These are phyloP conservation scores for Chaetodon auriga DNA, from an alignment of 2,113 vertebrate genomes.

Conservation along the genomic window DNA sequence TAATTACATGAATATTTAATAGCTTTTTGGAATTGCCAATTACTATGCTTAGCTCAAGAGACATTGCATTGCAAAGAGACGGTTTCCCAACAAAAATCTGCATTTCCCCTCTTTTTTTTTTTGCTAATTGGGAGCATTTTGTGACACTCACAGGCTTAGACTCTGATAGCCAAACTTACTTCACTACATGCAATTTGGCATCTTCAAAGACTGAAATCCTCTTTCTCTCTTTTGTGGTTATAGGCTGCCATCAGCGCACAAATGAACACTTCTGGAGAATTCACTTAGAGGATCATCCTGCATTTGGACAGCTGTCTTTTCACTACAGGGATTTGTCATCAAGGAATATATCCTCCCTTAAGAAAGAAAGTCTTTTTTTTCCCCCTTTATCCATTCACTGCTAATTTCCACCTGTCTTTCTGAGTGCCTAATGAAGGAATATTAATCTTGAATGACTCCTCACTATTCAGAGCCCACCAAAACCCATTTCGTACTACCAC, in stretches of 20 bases:
- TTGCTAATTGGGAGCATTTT: conserved; percentile 58
- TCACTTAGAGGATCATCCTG: conserved; percentile 69
- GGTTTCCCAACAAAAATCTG: conserved; percentile 45
- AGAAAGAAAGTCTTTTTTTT: conserved; percentile 35
- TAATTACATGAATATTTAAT: conserved; percentile 82
- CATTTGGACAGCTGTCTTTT: conserved; percentile 77
- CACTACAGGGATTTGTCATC: conserved; percentile 69
- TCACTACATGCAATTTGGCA: conserved; percentile 51
- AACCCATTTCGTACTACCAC: conserved; percentile 21
- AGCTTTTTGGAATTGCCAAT: conserved; percentile 75
- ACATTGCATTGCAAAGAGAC: conserved; percentile 44
- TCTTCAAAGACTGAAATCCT: conserved; percentile 64
- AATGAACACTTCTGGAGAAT: conserved; percentile 61
- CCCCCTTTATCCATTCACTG: conserved; percentile 52
- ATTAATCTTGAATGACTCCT: conserved; percentile 61
- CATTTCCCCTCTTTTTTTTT: conserved; percentile 25
- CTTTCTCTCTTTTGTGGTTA: conserved; percentile 57
- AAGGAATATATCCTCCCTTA: conserved; percentile 60
- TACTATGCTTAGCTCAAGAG: conserved; percentile 50
- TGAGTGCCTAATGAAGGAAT: conserved; percentile 63
- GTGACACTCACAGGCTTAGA: conserved; percentile 46
- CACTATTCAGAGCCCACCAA: conserved; percentile 19
- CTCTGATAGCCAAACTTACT: conserved; percentile 50
- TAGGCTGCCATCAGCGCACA: conserved; percentile 55
- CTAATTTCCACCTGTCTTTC: conserved; percentile 71